Conservation (phyloP, 2,113 vertebrate species). For the Centropus unirufus region DNA sequence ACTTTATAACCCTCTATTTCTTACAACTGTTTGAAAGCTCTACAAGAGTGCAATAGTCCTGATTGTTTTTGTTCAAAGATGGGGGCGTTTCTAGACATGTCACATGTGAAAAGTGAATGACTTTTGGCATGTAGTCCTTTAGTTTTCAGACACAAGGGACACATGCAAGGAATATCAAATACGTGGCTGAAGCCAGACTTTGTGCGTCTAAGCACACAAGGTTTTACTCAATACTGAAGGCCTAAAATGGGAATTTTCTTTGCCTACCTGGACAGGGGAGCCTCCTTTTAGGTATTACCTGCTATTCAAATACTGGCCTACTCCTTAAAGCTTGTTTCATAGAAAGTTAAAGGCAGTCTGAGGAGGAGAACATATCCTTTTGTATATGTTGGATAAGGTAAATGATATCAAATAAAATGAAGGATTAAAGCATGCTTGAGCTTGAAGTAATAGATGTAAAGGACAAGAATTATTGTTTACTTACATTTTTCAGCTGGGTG, state of each 20-base stretch:
- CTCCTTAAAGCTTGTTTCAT: constrained; percentile 34
- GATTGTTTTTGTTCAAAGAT: constrained; percentile 41
- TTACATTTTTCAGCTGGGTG: constrained; percentile 80
- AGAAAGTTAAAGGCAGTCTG: constrained; percentile 60
- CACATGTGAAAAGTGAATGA: constrained; percentile 57
- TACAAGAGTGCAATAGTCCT: background rate
- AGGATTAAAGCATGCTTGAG: constrained; percentile 72
- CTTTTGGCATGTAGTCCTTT: constrained; percentile 41
- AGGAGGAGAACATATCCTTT: constrained; percentile 18
- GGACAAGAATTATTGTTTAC: constrained; percentile 73
- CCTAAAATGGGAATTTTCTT: constrained; percentile 24
- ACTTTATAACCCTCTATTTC: constrained; percentile 42
- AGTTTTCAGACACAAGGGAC: constrained; percentile 35
- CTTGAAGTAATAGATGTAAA: constrained; percentile 65
- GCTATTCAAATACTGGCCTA: constrained; percentile 37
- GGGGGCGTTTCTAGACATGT: constrained; percentile 45
- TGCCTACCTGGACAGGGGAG: background rate
- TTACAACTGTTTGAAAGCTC: constrained; percentile 21
- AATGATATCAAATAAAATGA: constrained; percentile 62
- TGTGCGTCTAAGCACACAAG: background rate
- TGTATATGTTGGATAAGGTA: constrained; percentile 34
- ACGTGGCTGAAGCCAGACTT: background rate
- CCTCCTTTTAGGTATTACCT: constrained; percentile 45
- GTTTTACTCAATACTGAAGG: background rate
- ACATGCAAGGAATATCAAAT: constrained; percentile 49